Evolutionary conservation across 2,113 vertebrate genomes (phyloP).

Genomic region (Cyprinodon tularosa): DNA sequence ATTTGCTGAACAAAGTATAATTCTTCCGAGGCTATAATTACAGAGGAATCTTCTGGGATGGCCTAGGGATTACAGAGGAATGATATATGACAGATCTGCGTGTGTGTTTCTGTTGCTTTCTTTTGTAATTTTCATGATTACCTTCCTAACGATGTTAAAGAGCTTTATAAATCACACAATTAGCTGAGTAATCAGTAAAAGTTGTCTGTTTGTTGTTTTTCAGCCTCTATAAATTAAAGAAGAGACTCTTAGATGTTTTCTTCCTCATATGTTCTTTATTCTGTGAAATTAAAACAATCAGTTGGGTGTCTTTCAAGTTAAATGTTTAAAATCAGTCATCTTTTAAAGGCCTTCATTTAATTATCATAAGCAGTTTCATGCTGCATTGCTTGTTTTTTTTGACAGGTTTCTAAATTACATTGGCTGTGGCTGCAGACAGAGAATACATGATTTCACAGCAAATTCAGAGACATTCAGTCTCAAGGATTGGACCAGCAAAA

Average conservation of each 20-base stretch:
- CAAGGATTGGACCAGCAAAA: too few species aligned
- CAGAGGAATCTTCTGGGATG: background rate
- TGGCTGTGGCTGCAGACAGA: too few species aligned
- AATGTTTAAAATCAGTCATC: too few species aligned
- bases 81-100: background rate
- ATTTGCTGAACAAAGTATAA: background rate
- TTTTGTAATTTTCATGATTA: background rate
- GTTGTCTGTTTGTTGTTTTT: background rate
- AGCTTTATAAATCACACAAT: too few species aligned
- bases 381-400: too few species aligned
- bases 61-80: background rate
- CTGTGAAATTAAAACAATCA: background rate
- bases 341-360: too few species aligned
- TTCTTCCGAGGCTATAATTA: slow-evolving; percentile 1
- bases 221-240: too few species aligned
- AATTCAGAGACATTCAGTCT: too few species aligned
- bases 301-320: too few species aligned
- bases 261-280: background rate
- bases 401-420: background rate
- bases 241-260: background rate
- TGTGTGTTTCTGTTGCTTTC: background rate
- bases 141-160: background rate
- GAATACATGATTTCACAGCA: too few species aligned
- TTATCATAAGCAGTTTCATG: background rate
- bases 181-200: background rate